These are phyloP conservation scores for Phyllopteryx taeniolatus DNA, from an alignment of 2,113 vertebrate genomes.

Conservation along the genomic window DNA sequence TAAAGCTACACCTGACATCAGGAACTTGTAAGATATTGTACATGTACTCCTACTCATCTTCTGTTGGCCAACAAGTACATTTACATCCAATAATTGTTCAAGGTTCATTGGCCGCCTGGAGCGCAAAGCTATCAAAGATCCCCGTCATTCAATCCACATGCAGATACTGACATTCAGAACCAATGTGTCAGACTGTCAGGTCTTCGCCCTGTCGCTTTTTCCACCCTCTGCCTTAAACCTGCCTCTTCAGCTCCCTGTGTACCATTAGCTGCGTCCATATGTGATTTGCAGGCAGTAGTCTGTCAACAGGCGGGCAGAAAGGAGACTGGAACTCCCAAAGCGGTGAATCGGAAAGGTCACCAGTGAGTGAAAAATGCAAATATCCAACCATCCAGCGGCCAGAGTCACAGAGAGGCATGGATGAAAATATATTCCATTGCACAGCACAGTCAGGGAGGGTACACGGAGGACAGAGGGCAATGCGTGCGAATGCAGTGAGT, in stretches of 20 bases:
- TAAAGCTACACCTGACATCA: slow-evolving; percentile 28
- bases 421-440: slow-evolving; percentile 70
- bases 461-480: slow-evolving; percentile 51
- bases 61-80: slow-evolving; percentile 27
- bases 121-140: slow-evolving; percentile 35
- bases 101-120: slow-evolving; percentile 23
- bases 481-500: slow-evolving; percentile 43
- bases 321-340: slow-evolving; percentile 69
- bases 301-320: slow-evolving; percentile 68
- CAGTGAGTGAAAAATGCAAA: slow-evolving; percentile 73
- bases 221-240: slow-evolving; percentile 33
- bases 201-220: slow-evolving; percentile 16
- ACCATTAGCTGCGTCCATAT: slow-evolving; percentile 67
- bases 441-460: slow-evolving; percentile 57
- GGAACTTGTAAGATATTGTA: background rate
- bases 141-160: slow-evolving; percentile 35
- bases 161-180: slow-evolving; percentile 37
- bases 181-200: slow-evolving; percentile 29
- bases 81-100: slow-evolving; percentile 26
- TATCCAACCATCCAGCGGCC: slow-evolving; percentile 65
- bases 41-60: slow-evolving; percentile 4
- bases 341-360: slow-evolving; percentile 70
- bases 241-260: slow-evolving; percentile 51
- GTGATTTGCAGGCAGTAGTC: slow-evolving; percentile 70
- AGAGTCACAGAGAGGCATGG: slow-evolving; percentile 59